Conservation (phyloP, 2,797 vertebrate genomes). For the Meda fulgida region DNA sequence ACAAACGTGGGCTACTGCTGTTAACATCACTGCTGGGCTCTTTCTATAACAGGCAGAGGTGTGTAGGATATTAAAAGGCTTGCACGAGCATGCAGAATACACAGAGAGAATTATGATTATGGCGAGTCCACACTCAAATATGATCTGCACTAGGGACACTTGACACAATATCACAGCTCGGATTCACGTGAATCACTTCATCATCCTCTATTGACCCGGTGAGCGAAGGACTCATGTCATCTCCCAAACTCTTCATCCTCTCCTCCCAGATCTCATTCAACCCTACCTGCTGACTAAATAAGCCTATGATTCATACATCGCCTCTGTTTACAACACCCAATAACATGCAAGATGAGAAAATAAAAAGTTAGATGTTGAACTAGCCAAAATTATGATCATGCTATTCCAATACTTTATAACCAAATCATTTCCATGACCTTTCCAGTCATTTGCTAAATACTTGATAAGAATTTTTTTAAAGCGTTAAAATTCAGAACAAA, state of each 20-base stretch:
- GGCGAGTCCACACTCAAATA: constrained; percentile 4
- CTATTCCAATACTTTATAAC: neutral
- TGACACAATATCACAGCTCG: neutral
- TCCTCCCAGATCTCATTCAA: neutral
- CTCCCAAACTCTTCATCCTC: neutral
- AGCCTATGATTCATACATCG: neutral
- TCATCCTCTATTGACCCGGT: neutral
- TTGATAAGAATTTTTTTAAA: neutral
- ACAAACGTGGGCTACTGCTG: constrained; percentile 89
- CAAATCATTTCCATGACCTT: neutral
- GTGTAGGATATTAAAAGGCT: constrained; percentile 24
- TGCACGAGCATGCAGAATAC: neutral
- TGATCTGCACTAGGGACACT: neutral
- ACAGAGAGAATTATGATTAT: neutral
- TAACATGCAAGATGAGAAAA: neutral
- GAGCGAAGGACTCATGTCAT: neutral
- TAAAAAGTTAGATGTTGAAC: neutral
- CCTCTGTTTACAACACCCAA: neutral
- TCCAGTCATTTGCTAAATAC: neutral
- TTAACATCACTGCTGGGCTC: constrained; percentile 90
- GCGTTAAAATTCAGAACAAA: neutral
- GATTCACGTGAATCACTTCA: neutral
- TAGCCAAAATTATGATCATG: neutral
- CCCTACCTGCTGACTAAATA: neutral
- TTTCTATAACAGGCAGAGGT: constrained; percentile 80